Evolutionary conservation across 2,113 vertebrate species (phyloP).

Genomic region (Hemibagrus wyckioides): DNA sequence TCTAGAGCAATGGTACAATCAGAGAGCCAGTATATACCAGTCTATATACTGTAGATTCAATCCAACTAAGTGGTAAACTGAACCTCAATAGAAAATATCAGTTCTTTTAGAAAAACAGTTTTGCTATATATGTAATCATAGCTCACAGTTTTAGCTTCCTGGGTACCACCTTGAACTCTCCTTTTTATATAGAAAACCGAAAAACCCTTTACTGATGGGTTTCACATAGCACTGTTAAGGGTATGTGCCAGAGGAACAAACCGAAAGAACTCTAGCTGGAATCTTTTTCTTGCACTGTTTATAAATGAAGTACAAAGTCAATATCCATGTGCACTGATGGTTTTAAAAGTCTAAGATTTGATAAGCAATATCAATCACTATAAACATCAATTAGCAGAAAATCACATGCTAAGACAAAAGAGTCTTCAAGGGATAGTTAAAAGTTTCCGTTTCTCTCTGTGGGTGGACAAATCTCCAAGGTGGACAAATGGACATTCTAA

Average conservation of each 20-base stretch:
- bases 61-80: not conserved
- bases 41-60: not conserved
- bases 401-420: not conserved
- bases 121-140: not conserved
- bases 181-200: no score
- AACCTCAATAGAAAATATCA: not conserved
- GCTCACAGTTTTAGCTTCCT: not conserved
- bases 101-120: not conserved
- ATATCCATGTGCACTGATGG: not conserved
- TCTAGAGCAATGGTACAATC: not conserved
- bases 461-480: not conserved
- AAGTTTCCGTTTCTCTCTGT: not conserved
- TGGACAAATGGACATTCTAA: not conserved
- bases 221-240: not conserved
- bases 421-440: not conserved
- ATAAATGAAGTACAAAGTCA: not conserved
- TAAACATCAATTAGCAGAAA: not conserved
- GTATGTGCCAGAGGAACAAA: not conserved
- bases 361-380: not conserved
- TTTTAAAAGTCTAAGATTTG: not conserved
- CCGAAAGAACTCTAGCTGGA: not conserved
- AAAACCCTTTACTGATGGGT: not conserved
- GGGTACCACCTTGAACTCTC: not conserved
- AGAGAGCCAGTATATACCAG: not conserved
- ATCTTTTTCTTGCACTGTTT: not conserved